Evolutionary conservation across 2,888 invertebrate genomes (phyloP).

Genomic region (Chymomyza procnemis): DNA sequence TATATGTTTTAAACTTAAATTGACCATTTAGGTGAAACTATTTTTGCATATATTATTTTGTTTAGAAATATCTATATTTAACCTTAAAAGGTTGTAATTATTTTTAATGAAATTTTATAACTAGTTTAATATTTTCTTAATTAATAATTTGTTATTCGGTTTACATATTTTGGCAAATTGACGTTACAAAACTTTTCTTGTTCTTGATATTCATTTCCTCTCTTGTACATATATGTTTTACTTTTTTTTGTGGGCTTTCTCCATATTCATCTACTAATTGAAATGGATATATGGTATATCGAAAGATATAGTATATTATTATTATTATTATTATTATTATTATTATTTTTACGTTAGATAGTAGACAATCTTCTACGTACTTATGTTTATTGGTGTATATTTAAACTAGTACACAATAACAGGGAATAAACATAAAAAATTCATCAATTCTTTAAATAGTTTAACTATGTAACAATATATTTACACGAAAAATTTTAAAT

Average conservation of each 20-base stretch:
- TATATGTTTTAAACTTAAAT: neutral
- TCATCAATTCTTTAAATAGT: neutral
- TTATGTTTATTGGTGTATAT: neutral
- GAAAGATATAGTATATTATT: neutral
- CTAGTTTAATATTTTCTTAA: neutral
- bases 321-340: no score
- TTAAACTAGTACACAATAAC: neutral
- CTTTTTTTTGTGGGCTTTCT: neutral
- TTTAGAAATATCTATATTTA: neutral
- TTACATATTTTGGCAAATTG: neutral
- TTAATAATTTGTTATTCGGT: neutral
- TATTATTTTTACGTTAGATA: no score
- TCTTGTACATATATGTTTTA: neutral
- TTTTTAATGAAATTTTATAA: neutral
- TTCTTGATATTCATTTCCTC: neutral
- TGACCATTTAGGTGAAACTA: neutral
- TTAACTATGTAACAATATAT: constrained; percentile 28
- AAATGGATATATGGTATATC: neutral
- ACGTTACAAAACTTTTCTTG: neutral
- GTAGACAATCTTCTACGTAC: no score
- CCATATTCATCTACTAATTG: neutral
- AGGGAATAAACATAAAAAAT: neutral
- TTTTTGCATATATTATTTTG: neutral
- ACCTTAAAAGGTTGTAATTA: neutral
- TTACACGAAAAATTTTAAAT: neutral